A percentile compares a stretch with the other conserved stretches of the same genome.
Conservation (phyloP, 2,888 invertebrate species). For the Leptarthrus brevirostris region DNA sequence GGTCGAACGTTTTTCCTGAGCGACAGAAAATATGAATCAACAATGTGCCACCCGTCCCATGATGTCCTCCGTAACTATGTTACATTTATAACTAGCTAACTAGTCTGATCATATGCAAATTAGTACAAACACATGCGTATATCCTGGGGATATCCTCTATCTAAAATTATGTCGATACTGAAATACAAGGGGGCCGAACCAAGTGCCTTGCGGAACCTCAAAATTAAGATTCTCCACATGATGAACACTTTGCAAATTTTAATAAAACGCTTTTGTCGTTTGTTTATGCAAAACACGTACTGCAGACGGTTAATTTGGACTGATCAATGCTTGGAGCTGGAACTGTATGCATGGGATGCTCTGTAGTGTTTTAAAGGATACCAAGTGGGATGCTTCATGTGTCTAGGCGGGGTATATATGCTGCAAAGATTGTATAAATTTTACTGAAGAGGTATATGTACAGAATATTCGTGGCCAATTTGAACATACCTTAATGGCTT, state of each 20-base stretch:
- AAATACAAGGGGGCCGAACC: slow-evolving; percentile 24
- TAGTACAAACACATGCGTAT: slow-evolving; percentile 48
- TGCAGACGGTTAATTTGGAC: slow-evolving; percentile 56
- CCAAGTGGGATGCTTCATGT: neutral
- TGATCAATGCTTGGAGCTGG: slow-evolving; percentile 55
- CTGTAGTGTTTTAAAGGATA: neutral
- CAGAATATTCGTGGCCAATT: slow-evolving; percentile 32
- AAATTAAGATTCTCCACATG: slow-evolving; percentile 54
- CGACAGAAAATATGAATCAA: slow-evolving; percentile 36
- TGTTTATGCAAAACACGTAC: slow-evolving; percentile 57
- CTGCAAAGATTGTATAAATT: slow-evolving; percentile 38
- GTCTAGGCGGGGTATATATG: slow-evolving; percentile 13
- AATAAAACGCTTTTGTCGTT: slow-evolving; percentile 55
- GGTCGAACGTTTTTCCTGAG: slow-evolving; percentile 39
- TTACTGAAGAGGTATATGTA: neutral
- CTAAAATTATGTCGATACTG: slow-evolving; percentile 44
- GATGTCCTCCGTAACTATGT: slow-evolving; percentile 8
- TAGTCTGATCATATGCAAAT: slow-evolving; percentile 50
- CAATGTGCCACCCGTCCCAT: neutral
- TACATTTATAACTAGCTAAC: slow-evolving; percentile 47
- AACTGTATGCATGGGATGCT: slow-evolving; percentile 1
- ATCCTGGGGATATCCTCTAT: slow-evolving; percentile 28
- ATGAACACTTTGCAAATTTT: slow-evolving; percentile 54
- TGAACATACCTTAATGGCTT: slow-evolving; percentile 43
- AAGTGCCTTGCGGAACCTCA: slow-evolving; percentile 51